Conservation (phyloP, 2,888 invertebrate genomes). For the Amblyteles armatorius region DNA sequence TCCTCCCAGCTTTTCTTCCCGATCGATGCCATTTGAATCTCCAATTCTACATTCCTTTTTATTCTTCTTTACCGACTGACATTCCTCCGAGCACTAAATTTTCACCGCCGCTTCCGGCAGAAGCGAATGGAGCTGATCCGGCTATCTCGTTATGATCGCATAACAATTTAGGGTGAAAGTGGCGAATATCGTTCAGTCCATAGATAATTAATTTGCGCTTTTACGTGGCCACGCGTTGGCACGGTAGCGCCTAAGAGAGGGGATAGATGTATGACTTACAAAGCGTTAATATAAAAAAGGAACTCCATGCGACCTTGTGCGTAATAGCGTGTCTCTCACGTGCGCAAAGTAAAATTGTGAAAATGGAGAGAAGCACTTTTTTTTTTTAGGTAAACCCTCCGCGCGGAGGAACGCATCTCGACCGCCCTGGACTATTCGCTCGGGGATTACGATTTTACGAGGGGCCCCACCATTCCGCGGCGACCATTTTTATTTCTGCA, state of each 20-base stretch:
- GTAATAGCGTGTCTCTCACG: no score
- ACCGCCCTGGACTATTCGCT: constrained; percentile 12
- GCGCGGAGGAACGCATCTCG: constrained; percentile 4
- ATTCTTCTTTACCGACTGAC: neutral
- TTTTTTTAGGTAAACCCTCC: constrained; percentile 6
- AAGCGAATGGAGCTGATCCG: neutral
- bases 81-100: neutral
- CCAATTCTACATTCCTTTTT: constrained; percentile 1
- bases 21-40: neutral
- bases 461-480: constrained; percentile 41
- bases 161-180: neutral
- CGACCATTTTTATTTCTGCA: constrained; percentile 40
- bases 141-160: neutral
- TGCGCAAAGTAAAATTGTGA: neutral
- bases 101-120: neutral
- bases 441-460: constrained; percentile 55
- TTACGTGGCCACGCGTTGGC: no score
- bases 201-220: neutral
- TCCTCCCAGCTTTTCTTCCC: constrained; percentile 3
- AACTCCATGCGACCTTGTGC: no score
- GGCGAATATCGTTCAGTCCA: neutral
- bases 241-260: no score
- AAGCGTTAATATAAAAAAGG: no score
- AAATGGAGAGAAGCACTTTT: neutral
- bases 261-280: no score